Evolutionary conservation across 1,140 invertebrate genomes (phyloP).

Genomic region (Drosophila lini): DNA sequence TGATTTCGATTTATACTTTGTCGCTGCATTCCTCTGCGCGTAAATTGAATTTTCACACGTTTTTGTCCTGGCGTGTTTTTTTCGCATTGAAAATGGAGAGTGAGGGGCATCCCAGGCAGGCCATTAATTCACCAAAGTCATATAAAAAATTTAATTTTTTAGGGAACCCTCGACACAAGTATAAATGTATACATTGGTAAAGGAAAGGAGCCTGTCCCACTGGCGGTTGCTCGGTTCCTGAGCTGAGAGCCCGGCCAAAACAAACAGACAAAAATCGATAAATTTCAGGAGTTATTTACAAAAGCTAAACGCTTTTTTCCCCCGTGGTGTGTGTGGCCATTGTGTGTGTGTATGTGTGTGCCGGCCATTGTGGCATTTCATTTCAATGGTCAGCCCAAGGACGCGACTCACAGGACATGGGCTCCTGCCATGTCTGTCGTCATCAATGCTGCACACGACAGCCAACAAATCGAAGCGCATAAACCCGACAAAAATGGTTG

Average conservation of each 20-base stretch:
- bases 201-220: slow-evolving; percentile 6
- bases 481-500: slow-evolving; percentile 15
- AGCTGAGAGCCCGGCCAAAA: slow-evolving; percentile 58
- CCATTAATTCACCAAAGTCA: slow-evolving; percentile 64
- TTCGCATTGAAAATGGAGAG: not conserved
- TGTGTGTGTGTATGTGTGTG: slow-evolving; percentile 1
- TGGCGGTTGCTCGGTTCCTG: slow-evolving; percentile 28
- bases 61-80: slow-evolving; percentile 4
- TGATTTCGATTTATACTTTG: slow-evolving; percentile 67
- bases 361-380: slow-evolving; percentile 17
- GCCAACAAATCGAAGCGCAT: slow-evolving; percentile 42
- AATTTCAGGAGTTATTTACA: slow-evolving; percentile 68
- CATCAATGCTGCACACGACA: slow-evolving; percentile 38
- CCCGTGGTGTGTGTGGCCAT: not conserved
- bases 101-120: not conserved
- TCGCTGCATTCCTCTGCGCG: slow-evolving; percentile 36
- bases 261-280: slow-evolving; percentile 80
- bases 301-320: slow-evolving; percentile 48
- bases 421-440: slow-evolving; percentile 34
- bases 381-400: slow-evolving; percentile 41
- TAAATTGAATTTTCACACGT: slow-evolving; percentile 71
- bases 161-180: slow-evolving; percentile 25
- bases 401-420: slow-evolving; percentile 17
- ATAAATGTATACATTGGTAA: slow-evolving; percentile 11
- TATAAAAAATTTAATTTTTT: slow-evolving; percentile 62